Base-by-base conservation (phyloP, 2,888 invertebrate species). In the Lycia hirtaria region DNA sequence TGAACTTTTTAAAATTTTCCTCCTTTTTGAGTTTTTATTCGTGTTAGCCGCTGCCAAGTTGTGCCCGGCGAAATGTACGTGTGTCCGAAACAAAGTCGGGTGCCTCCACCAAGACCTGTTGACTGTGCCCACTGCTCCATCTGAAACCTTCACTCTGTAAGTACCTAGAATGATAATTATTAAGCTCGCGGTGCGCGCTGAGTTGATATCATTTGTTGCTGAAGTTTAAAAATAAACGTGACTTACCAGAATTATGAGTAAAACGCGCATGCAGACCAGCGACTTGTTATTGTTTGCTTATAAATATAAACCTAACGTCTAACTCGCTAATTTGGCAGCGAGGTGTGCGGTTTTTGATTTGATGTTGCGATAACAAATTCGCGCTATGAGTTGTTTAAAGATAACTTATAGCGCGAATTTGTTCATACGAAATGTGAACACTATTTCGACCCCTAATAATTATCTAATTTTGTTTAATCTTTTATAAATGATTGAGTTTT, bases 141-240 rank as follows among this genome's bases (percentile, higher is more conserved):
- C 68, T 40, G 83, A 88, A 47, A 78, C 81, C n/a, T 80, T 83
- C 62, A 87, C 85, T 12, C 71, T 89, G 88, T 89, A 75, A 88
- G 88, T 88, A 78, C 68, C 19, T 30, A 24, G 15, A 12, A 17
- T 20, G 20, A 32, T 6, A 10, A 10, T 17, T 41, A 14, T 24
- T 14, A 43, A 17, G 30, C 12, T 43, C 6, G 15, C 43, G 19
- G 30, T 17, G 14, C 15, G 28, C 9, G 10, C 44, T 44, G 20
- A 44, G n/a, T n/a, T 30, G 17, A 15, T 26, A 24, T 44, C n/a
- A 38, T 52, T n/a, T 5, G 17, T 19, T 32, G 40, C 41, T 30
- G 33, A 50, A 63, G 61, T 69, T 68, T 76, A 69, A 74, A 73
- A 74, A 78, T 71, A 75, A 69, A 61, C 67, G 45, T 70, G 60